Evolutionary conservation across 2,113 vertebrate genomes (phyloP), one percentile per base, ranked within the genome.

Genomic region (Myrmophylax atrothorax): DNA sequence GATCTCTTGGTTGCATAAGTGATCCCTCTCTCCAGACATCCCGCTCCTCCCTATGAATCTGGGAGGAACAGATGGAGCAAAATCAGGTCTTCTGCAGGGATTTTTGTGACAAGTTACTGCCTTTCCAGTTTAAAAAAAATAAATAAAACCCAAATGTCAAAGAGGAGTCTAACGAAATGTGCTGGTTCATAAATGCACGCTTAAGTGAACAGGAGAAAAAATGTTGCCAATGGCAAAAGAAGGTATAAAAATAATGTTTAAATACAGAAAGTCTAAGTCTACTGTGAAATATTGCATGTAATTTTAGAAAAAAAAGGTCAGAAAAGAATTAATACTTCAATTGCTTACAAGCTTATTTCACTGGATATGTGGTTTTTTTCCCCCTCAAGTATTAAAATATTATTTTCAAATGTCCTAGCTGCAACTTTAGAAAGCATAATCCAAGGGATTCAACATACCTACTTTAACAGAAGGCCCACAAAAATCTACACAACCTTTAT

Each of bases 1-100:
- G 35, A 40, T 72, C 8, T 72, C 64, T 77, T 69, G 44, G 52
- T 35, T 95, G 73, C 28, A 3, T 29, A 73, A 84, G 52, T 2
- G 2, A n/a, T 52, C 64, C 44, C n/a, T 89, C 75, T 46, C 84
- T 78, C 42, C 70, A 85, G 14, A 38, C 49, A 72, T 78, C 26
- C 78, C 50, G 44, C 40, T 55, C 40, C 62, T 76, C 37, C n/a
- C 40, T 42, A 5, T 69, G 66, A 79, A 47, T 18, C 52, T 89
- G 17, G 22, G 42, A 90, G 37, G 87, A 92, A 63, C 40, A 80
- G 84, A 87, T 67, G 78, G 66, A 87, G 58, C 22, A 84, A 91
- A 95, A 37, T 16, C 66, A 89, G 62, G 64, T 91, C 77, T 89
- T 94, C 94, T 95, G 47, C n/a, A 74, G 49, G 25, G 38, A 18